Evolutionary conservation across 1,140 invertebrate genomes (phyloP).

Genomic region (Tigriopus japonicus): DNA sequence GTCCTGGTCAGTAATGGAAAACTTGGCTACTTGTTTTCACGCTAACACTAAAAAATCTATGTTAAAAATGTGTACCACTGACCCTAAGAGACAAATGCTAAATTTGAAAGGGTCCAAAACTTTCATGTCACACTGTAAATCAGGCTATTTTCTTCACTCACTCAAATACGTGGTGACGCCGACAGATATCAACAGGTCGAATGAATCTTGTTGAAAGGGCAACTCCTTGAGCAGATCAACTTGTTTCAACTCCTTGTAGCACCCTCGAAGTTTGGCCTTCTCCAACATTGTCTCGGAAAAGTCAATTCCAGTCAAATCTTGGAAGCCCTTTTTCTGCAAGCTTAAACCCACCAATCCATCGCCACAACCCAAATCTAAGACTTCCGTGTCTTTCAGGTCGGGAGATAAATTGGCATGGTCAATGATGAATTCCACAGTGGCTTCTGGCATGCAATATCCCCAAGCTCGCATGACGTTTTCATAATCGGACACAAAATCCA

Average conservation of each 20-base stretch:
- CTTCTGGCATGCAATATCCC: background rate
- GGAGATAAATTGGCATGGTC: background rate
- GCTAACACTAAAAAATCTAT: too few species aligned
- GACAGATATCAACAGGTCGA: background rate
- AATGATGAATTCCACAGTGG: background rate
- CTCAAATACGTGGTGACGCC: background rate
- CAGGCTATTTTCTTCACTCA: too few species aligned
- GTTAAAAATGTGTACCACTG: too few species aligned
- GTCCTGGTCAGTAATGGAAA: too few species aligned
- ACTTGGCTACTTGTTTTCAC: too few species aligned
- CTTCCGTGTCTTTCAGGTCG: background rate
- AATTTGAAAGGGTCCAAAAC: too few species aligned
- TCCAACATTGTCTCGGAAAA: background rate
- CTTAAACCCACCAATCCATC: background rate
- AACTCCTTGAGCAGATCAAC: background rate
- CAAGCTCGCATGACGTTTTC: background rate
- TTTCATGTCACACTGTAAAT: too few species aligned
- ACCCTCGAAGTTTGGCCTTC: background rate
- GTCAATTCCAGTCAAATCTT: background rate
- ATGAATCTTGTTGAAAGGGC: background rate
- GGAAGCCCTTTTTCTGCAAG: background rate
- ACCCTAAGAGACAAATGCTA: too few species aligned
- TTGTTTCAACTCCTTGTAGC: background rate
- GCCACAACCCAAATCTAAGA: conserved; percentile 6
- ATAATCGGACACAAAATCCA: background rate